Evolutionary conservation across 2,797 vertebrate genomes (phyloP).

Genomic region (Microctenopoma lineatum): DNA sequence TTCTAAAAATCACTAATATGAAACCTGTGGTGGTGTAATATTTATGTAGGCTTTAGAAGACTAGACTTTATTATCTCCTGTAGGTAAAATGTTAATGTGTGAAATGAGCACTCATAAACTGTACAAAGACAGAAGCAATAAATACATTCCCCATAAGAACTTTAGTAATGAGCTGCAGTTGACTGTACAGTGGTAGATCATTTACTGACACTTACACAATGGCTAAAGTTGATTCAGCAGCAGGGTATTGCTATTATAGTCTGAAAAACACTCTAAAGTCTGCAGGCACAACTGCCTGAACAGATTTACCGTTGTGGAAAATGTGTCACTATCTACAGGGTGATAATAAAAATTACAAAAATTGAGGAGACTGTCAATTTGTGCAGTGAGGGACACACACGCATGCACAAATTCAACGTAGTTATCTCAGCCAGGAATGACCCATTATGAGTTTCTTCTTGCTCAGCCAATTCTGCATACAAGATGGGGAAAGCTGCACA

Average conservation of each 20-base stretch:
- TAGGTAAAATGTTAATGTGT: not conserved
- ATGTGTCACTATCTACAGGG: not conserved
- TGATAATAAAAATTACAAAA: conserved; percentile 23
- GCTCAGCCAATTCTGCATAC: not conserved
- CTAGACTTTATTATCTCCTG: not conserved
- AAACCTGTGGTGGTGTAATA: not conserved
- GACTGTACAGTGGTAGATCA: not conserved
- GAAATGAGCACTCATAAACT: conserved; percentile 4
- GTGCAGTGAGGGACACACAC: conserved; percentile 9
- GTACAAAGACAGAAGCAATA: not conserved
- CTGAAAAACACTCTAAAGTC: conserved; percentile 2
- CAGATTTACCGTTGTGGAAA: conserved; percentile 1
- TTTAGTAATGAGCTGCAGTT: not conserved
- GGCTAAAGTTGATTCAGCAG: not conserved
- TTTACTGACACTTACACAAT: not conserved
- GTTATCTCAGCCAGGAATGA: conserved; percentile 7
- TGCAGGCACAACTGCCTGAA: conserved; percentile 13
- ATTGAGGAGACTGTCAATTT: conserved; percentile 29
- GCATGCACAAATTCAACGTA: not conserved
- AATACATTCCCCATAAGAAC: conserved; percentile 6
- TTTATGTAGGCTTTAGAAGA: not conserved
- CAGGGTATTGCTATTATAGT: not conserved
- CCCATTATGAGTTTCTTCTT: not conserved
- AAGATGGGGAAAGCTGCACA: not conserved
- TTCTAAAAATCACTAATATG: not conserved